A percentile compares a stretch with the other conserved stretches of the same genome.
Conservation (phyloP, 92 coral and sea anemone species). For the Zoanthus solanderi region DNA sequence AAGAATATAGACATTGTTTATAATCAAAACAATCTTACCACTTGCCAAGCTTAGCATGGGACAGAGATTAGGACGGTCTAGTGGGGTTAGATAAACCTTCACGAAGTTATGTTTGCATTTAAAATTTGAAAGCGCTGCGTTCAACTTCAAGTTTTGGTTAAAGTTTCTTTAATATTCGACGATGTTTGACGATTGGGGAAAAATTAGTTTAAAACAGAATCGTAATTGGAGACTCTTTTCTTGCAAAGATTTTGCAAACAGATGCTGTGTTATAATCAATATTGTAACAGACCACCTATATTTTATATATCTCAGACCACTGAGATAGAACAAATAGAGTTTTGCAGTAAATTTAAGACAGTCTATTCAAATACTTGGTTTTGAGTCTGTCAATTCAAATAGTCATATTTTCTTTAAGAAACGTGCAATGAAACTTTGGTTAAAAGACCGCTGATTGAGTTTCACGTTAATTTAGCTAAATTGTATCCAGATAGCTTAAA, state of each 20-base stretch:
- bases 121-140: not conserved
- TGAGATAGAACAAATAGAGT: not conserved
- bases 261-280: not conserved
- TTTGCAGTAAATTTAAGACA: not conserved
- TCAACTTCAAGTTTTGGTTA: not conserved
- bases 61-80: not conserved
- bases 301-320: not conserved
- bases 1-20: not conserved
- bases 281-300: not conserved
- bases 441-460: not conserved
- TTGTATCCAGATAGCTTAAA: too few species aligned
- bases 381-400: not conserved
- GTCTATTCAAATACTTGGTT: not conserved
- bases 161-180: not conserved
- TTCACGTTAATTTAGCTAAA: not conserved
- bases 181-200: too few species aligned
- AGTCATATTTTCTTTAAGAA: not conserved
- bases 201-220: not conserved
- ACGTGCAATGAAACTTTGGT: not conserved
- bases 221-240: not conserved
- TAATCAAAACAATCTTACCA: constrained; percentile 1
- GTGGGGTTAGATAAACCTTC: constrained; percentile 13
- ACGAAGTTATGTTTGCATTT: not conserved
- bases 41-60: not conserved
- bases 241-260: not conserved